A percentile compares a stretch with the other conserved stretches of the same genome.
Conservation (phyloP, 2,888 invertebrate genomes). For the Prosopocoilus inquinatus region DNA sequence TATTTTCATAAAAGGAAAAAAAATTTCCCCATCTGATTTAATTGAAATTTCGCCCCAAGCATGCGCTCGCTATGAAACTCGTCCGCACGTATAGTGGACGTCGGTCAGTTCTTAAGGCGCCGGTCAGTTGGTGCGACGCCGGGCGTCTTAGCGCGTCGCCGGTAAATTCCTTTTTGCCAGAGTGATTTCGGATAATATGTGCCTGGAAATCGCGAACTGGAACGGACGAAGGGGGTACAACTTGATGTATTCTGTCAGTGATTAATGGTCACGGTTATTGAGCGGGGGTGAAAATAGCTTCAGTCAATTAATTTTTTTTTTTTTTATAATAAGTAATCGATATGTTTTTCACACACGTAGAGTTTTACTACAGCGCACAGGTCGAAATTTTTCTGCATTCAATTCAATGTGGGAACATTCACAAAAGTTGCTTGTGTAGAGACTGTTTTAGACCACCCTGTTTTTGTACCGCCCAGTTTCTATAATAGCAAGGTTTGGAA, state of each 20-base stretch:
- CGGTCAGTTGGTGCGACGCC: conserved; percentile 26
- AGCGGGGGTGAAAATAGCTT: not conserved
- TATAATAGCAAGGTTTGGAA: too few relatives aligned
- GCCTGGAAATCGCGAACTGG: not conserved
- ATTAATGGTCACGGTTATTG: conserved; percentile 7
- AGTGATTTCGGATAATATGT: not conserved
- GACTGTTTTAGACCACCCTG: too few relatives aligned
- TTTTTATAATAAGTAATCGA: too few relatives aligned
- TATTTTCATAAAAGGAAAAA: too few relatives aligned
- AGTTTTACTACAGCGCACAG: too few relatives aligned
- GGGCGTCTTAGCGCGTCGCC: not conserved
- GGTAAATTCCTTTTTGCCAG: not conserved
- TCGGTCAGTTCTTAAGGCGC: conserved; percentile 33
- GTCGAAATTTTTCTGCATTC: too few relatives aligned
- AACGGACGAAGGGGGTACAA: not conserved
- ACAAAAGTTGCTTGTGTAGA: too few relatives aligned
- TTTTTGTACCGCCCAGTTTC: too few relatives aligned
- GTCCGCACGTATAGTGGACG: conserved; percentile 26
- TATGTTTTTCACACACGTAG: too few relatives aligned
- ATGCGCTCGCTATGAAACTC: conserved; percentile 15
- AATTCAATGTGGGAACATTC: too few relatives aligned
- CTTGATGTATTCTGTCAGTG: conserved; percentile 12
- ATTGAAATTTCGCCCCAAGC: conserved; percentile 7
- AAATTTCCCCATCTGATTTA: too few relatives aligned
- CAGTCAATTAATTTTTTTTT: too few relatives aligned